Evolutionary conservation across 2,113 vertebrate species (phyloP).

Genomic region (Melanocharis versteri): DNA sequence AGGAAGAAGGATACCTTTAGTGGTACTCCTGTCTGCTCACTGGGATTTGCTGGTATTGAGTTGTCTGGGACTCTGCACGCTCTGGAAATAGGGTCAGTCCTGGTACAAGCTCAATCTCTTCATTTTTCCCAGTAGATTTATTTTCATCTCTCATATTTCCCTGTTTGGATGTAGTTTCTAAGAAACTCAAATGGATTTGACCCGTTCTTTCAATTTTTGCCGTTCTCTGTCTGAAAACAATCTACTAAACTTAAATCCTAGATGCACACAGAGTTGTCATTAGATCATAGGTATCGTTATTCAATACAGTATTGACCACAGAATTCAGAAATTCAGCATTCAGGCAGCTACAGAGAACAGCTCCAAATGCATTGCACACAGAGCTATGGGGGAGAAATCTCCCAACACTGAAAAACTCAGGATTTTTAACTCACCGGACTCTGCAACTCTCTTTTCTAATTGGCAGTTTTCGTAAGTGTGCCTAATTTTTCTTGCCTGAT

Average conservation of each 20-base stretch:
- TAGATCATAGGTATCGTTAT: neutral
- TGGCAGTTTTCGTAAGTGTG: neutral
- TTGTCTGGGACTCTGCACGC: neutral
- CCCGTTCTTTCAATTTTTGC: neutral
- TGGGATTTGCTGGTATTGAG: neutral
- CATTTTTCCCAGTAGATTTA: neutral
- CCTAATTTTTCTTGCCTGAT: neutral
- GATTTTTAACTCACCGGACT: neutral
- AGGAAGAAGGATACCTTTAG: neutral
- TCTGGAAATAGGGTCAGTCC: neutral
- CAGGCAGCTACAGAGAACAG: neutral
- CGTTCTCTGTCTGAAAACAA: neutral
- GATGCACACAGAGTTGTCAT: neutral
- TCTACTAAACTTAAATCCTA: neutral
- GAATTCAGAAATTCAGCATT: neutral
- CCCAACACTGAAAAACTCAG: neutral
- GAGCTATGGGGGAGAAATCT: neutral
- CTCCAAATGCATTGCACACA: neutral
- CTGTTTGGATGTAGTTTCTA: neutral
- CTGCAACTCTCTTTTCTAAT: neutral
- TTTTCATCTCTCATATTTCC: neutral
- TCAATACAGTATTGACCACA: conserved; percentile 6
- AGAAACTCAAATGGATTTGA: neutral
- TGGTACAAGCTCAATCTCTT: neutral
- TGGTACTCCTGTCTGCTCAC: neutral